These are phyloP conservation scores for honey bee (Apis mellifera) DNA, from an alignment of 1,140 invertebrate genomes.

Conservation along the genomic window Amel_HAv3.1 CM009931.2:6432501-6433000, in stretches of 20 bases:
- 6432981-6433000: neutral
- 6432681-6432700: neutral
- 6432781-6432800: too few relatives aligned
- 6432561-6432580: slow-evolving; percentile 11
- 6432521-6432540: neutral
- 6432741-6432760: too few relatives aligned
- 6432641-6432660: neutral
- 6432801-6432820: too few relatives aligned
- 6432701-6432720: neutral
- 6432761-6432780: too few relatives aligned
- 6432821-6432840: too few relatives aligned
- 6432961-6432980: neutral
- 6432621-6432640: slow-evolving; percentile 21
- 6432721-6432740: neutral
- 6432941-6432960: neutral
- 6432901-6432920: too few relatives aligned
- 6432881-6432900: too few relatives aligned
- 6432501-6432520: neutral
- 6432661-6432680: neutral
- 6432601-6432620: slow-evolving; percentile 25
- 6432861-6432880: neutral
- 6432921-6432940: too few relatives aligned
- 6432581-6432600: slow-evolving; percentile 15
- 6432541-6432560: neutral
- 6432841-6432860: neutral